A percentile compares a stretch with the other conserved stretches of the same genome.
phyloP scores from a whole-genome alignment of 2,888 invertebrate species.

The Rutpela maculata region DNA sequence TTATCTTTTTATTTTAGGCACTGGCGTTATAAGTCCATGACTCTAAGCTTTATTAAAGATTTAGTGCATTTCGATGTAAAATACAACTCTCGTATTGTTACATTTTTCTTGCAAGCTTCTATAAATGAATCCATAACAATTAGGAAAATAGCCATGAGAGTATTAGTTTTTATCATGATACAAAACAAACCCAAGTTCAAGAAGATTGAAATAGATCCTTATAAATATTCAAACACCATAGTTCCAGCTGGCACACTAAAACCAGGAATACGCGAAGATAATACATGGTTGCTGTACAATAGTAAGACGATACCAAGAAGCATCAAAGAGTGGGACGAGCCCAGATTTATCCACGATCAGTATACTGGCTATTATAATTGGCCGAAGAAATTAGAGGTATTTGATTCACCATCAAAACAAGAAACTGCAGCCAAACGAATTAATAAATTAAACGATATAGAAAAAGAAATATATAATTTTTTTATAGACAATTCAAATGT shows the following conservation, averaged over 20 bases:
- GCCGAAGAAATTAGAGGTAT: slow-evolving; percentile 77
- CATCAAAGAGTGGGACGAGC: slow-evolving; percentile 85
- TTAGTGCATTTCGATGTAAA: slow-evolving; percentile 83
- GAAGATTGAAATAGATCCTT: slow-evolving; percentile 78
- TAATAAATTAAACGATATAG: slow-evolving; percentile 80
- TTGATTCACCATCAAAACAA: slow-evolving; percentile 82
- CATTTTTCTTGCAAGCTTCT: slow-evolving; percentile 80
- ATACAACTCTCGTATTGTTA: slow-evolving; percentile 80
- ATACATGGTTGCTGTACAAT: slow-evolving; percentile 85
- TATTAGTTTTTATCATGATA: slow-evolving; percentile 80
- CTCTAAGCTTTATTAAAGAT: slow-evolving; percentile 83
- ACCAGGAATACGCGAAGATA: slow-evolving; percentile 81
- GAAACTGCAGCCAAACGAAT: slow-evolving; percentile 73
- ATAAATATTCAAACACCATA: slow-evolving; percentile 61
- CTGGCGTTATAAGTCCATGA: slow-evolving; percentile 89
- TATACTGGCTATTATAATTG: slow-evolving; percentile 77
- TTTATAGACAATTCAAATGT: slow-evolving; percentile 82
- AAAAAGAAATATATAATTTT: slow-evolving; percentile 80
- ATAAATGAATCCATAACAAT: slow-evolving; percentile 88
- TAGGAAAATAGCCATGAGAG: slow-evolving; percentile 81
- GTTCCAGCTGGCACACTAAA: slow-evolving; percentile 49
- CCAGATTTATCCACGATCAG: slow-evolving; percentile 79
- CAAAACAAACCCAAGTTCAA: slow-evolving; percentile 83
- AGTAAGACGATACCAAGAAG: slow-evolving; percentile 77
- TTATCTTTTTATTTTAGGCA: slow-evolving; percentile 76